Base-by-base conservation (phyloP, 2,888 invertebrate species). In the Helleia helle region DNA sequence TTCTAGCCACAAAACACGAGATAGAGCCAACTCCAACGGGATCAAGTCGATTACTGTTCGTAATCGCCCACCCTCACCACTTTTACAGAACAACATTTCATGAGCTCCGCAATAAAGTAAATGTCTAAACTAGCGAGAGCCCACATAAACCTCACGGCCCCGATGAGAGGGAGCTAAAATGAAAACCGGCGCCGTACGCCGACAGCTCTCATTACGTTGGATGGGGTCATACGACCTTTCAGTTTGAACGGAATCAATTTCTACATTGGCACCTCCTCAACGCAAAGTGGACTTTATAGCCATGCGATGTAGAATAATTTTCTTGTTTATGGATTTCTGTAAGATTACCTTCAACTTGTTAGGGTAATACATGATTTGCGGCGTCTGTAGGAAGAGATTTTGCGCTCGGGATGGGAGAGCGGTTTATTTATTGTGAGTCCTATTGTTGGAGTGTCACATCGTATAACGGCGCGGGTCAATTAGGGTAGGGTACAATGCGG, bases 321-420 rank as follows among this genome's bases (percentile, higher is more conserved):
- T 56, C 59, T 58, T 51, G 41, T 57, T 58, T 59, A 54, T 48
- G 56, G 50, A 62, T 58, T 55, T 59, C 56, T 52, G 57, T 56
- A 55, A 60, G 62, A 67, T 67, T 71, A 71, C 70, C 46, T 43
- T 40, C 44, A 46, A 51, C 46, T 77, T 76, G 76, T 69, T 70
- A 73, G 63, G 66, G 75, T 69, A 70, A 77, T 76, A 72, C 71
- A 71, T 73, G 77, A 79, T 80, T 80, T 75, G 75, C 64, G 74
- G 69, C 65, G 59, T 54, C 60, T 41, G 43, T 45, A 45, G 42
- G 43, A 44, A 42, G 40, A 38, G 42, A 41, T 42, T 36, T 50
- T 36, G 44, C 40, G 34, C 18, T 26, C 31, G 30, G 42, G 39
- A 38, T 42, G 36, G 30, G 30, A 34, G 34, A 28, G 34, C 26